Percentiles rank a stretch among this genome's conserved stretches.
These are phyloP conservation scores for Pseudorasbora parva DNA, from an alignment of 2,113 vertebrate genomes.

Conservation along the genomic window DNA sequence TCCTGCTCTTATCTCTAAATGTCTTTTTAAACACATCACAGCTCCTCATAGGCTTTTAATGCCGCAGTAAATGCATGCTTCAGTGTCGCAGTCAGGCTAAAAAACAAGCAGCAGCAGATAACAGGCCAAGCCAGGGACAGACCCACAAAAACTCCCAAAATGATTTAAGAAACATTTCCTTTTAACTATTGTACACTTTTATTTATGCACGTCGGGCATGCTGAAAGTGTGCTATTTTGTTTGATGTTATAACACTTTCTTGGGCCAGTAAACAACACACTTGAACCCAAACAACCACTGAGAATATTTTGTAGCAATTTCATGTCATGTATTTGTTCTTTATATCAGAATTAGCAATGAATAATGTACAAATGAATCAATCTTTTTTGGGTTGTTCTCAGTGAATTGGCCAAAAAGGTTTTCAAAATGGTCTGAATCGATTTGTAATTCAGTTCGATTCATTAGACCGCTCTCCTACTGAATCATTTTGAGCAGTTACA, in stretches of 20 bases:
- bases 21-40: slow-evolving; percentile 28
- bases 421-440: too few species aligned
- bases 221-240: not conserved
- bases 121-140: not conserved
- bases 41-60: slow-evolving; percentile 21
- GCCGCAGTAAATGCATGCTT: slow-evolving; percentile 3
- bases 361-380: too few species aligned
- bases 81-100: not conserved
- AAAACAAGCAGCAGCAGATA: not conserved
- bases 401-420: too few species aligned
- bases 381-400: too few species aligned
- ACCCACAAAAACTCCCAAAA: not conserved
- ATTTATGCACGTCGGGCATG: not conserved
- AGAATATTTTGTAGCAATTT: too few species aligned
- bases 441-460: too few species aligned
- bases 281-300: too few species aligned
- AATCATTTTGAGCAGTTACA: too few species aligned
- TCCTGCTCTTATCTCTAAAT: slow-evolving; percentile 26
- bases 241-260: not conserved
- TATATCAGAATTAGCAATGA: too few species aligned
- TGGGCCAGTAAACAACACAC: not conserved
- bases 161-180: too few species aligned
- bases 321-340: too few species aligned
- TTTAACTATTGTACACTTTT: not conserved
- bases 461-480: too few species aligned